Conservation (phyloP, 1,140 invertebrate species). For the Geopemphigus sp. region DNA sequence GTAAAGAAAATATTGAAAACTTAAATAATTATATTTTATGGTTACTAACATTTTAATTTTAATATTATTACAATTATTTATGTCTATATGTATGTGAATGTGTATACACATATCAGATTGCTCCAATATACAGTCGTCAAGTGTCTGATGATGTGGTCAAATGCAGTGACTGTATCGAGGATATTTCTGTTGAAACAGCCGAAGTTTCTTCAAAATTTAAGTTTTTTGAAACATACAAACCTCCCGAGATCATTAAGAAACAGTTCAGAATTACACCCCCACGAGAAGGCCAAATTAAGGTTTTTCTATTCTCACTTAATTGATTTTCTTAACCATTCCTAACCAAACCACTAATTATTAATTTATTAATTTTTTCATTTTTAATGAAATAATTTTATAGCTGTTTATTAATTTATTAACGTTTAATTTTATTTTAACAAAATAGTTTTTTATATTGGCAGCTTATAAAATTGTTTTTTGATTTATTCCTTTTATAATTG, state of each 20-base stretch:
- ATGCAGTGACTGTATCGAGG: slow-evolving; percentile 69
- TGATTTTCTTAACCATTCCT: slow-evolving; percentile 34
- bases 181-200: slow-evolving; percentile 74
- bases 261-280: slow-evolving; percentile 83
- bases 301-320: slow-evolving; percentile 55
- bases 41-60: background rate
- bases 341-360: slow-evolving; percentile 17
- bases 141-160: slow-evolving; percentile 65
- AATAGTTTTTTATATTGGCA: background rate
- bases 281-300: slow-evolving; percentile 68
- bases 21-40: background rate
- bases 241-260: slow-evolving; percentile 68
- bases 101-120: slow-evolving; percentile 20
- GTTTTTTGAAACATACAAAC: slow-evolving; percentile 85
- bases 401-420: too few relatives aligned
- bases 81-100: background rate
- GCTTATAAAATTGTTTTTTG: background rate
- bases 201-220: slow-evolving; percentile 82
- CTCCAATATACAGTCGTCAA: slow-evolving; percentile 49
- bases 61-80: background rate
- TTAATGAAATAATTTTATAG: too few relatives aligned
- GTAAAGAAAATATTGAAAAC: background rate
- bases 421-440: background rate
- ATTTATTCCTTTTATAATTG: background rate
- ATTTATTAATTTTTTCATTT: background rate